Base-by-base conservation (phyloP, 2,797 vertebrate genomes). In the Smutsia temminckii region DNA sequence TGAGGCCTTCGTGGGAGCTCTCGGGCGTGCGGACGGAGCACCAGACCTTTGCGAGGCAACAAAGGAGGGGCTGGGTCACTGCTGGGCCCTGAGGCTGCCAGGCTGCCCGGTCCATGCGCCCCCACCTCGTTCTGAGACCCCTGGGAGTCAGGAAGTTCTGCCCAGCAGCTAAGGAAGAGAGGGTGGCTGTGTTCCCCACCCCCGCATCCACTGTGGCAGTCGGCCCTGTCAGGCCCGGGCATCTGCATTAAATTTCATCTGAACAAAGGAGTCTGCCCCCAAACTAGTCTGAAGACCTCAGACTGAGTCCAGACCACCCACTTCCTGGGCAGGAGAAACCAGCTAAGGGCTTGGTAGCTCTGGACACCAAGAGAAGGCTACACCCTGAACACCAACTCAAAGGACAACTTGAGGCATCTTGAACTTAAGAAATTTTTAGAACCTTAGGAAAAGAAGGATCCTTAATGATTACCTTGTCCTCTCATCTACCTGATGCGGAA, bases 1-100 rank as follows among this genome's bases (percentile, higher is more conserved):
- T 99, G 46, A 99, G 98, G 2, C 99, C 99, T 97, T 99, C 99
- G 0, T 99, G 99, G 0, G 99, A 99, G 96, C 99, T 99, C 98
- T 99, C 99, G 0, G 99, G 99, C 0, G 99, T 99, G 95, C 99
- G 99, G 89, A 99, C 99, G 0, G 99, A 99, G 85, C 99, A 99
- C 99, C 99, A 99, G 59, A 99, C 99, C 99, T 99, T 98, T 40
- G 85, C 0, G 4, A 51, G 89, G 1, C 0, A 0, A 92, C 1
- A 59, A 51, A 49, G 34, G 59, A 88, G 64, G 89, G n/a, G 69
- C 11, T 17, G 23, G 40, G 91, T 96, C 84, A 96, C 80, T 34
- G 51, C 0, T 25, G 81, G 61, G 42, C 27, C 63, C 29, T 3
- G 27, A 79, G 32, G 79, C 25, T 0, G 1, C n/a, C 64, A 17